phyloP scores from a whole-genome alignment of 1,140 invertebrate genomes.

The Gonioctena quinquepunctata region DNA sequence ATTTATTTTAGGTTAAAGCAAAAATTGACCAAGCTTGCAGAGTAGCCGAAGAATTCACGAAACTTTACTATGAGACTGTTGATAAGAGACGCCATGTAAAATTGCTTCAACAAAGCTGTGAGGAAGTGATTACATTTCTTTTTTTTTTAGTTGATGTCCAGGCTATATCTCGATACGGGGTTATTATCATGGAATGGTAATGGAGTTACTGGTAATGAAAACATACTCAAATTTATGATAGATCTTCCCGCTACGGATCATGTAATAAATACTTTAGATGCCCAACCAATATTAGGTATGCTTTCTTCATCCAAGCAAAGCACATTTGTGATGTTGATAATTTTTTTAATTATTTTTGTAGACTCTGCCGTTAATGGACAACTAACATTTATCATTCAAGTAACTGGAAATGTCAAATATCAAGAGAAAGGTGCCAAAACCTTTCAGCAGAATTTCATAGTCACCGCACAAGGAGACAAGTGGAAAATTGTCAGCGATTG shows the following conservation, averaged over 20 bases:
- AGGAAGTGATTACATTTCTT: no score
- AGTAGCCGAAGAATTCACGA: conserved; percentile 80
- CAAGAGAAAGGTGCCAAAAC: conserved; percentile 64
- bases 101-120: conserved; percentile 18
- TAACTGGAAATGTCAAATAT: conserved; percentile 74
- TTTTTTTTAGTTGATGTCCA: conserved; percentile 68
- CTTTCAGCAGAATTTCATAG: conserved; percentile 81
- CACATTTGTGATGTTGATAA: background rate
- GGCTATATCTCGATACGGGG: conserved; percentile 79
- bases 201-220: conserved; percentile 70
- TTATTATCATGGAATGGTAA: conserved; percentile 87
- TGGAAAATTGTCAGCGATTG: conserved; percentile 89
- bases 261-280: conserved; percentile 71
- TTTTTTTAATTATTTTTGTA: conserved; percentile 28
- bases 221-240: conserved; percentile 78
- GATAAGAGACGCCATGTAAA: conserved; percentile 80
- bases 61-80: conserved; percentile 79
- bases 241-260: conserved; percentile 75
- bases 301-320: background rate
- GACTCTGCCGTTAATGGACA: conserved; percentile 65
- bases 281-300: conserved; percentile 75
- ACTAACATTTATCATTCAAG: conserved; percentile 73
- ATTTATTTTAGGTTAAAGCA: conserved; percentile 36
- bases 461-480: conserved; percentile 80
- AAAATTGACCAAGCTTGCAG: conserved; percentile 76